Percentiles rank a stretch among this genome's conserved stretches.
phyloP scores from a whole-genome alignment of 64 coral and sea anemone species.

The Pachyseris speciosa region DNA sequence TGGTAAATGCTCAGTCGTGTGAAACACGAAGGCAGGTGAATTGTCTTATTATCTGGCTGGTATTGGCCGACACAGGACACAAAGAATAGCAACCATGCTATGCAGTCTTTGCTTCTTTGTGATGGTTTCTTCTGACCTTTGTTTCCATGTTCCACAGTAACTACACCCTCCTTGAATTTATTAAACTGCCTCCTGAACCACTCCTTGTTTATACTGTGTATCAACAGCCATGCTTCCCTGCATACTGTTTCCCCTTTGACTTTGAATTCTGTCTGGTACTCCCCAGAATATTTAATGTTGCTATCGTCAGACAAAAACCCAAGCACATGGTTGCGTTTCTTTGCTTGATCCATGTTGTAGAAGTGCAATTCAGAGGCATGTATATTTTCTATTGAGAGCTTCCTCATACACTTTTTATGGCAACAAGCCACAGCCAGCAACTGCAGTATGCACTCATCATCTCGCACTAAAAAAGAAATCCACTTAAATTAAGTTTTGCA shows the following conservation, averaged over 20 bases:
- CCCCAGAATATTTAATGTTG: neutral
- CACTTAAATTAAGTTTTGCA: too few relatives aligned
- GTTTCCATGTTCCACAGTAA: neutral
- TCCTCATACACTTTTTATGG: too few relatives aligned
- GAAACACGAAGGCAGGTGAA: constrained; percentile 51
- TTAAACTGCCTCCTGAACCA: neutral
- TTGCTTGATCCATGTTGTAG: neutral
- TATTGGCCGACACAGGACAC: too few relatives aligned
- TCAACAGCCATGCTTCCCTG: constrained; percentile 2
- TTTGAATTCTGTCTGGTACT: neutral
- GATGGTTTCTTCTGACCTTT: constrained; percentile 9
- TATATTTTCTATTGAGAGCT: neutral
- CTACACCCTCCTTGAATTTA: constrained; percentile 7
- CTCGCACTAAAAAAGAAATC: too few relatives aligned
- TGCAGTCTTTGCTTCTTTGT: too few relatives aligned
- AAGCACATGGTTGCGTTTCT: constrained; percentile 14
- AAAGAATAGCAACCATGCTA: too few relatives aligned
- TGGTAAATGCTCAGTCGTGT: neutral
- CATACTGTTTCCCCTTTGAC: neutral
- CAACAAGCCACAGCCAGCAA: too few relatives aligned
- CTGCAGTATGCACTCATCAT: too few relatives aligned
- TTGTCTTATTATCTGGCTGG: too few relatives aligned
- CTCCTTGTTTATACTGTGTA: neutral
- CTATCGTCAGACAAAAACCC: neutral
- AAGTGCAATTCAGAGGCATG: neutral